These are phyloP conservation scores for Encarsia formosa DNA, from an alignment of 2,888 invertebrate species.

Conservation along the genomic window DNA sequence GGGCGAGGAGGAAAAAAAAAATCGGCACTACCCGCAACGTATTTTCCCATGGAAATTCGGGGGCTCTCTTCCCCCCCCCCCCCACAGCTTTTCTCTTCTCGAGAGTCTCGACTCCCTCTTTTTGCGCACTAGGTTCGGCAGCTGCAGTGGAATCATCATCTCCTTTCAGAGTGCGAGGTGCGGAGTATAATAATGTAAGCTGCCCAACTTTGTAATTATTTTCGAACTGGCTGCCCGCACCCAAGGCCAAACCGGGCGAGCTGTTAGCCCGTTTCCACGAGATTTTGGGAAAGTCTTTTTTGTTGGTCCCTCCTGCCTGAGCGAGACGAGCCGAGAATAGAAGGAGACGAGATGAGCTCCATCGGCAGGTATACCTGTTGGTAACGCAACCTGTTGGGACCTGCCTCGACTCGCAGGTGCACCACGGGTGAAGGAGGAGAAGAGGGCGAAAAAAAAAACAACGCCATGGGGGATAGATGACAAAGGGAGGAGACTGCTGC, in stretches of 20 bases:
- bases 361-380: slow-evolving; percentile 29
- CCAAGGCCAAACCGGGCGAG: too few species aligned
- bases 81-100: not conserved
- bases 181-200: too few species aligned
- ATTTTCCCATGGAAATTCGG: slow-evolving; percentile 22
- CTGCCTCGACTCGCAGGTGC: slow-evolving; percentile 47
- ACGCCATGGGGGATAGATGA: not conserved
- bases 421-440: slow-evolving; percentile 4
- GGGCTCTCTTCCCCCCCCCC: not conserved
- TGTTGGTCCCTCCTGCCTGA: too few species aligned
- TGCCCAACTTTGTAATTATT: too few species aligned
- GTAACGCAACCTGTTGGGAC: slow-evolving; percentile 45
- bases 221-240: too few species aligned
- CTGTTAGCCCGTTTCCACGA: slow-evolving; percentile 6
- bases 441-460: not conserved
- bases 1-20: slow-evolving; percentile 1
- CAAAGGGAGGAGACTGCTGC: slow-evolving; percentile 8
- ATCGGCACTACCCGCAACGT: slow-evolving; percentile 1
- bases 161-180: too few species aligned
- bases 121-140: slow-evolving; percentile 19
- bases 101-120: not conserved
- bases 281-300: slow-evolving; percentile 19
- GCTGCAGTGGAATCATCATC: too few species aligned
- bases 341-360: slow-evolving; percentile 15
- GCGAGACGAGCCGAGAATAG: slow-evolving; percentile 18